phyloP scores from a whole-genome alignment of 2,888 invertebrate species.

The Lycophotia porphyrea region DNA sequence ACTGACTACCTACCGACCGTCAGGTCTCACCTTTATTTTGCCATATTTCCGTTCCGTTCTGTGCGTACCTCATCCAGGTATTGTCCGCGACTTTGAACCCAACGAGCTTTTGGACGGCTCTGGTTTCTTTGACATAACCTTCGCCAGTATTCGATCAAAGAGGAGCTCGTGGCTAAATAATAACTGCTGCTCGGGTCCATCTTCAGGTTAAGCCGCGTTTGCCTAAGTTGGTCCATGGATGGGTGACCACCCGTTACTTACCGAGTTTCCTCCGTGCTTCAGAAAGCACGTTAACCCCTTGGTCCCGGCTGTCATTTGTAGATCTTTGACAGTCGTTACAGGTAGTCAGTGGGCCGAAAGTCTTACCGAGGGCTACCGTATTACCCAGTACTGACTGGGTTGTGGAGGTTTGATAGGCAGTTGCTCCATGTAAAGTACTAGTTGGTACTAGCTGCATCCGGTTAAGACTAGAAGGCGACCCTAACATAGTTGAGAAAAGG shows the following conservation, averaged over 20 bases:
- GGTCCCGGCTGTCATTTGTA: not conserved
- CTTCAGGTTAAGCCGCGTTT: not conserved
- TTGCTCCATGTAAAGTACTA: not conserved
- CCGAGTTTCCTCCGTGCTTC: not conserved
- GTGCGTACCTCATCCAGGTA: no score
- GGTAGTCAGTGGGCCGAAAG: not conserved
- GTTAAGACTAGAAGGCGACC: not conserved
- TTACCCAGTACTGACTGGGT: not conserved
- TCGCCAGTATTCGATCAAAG: no score
- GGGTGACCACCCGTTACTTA: not conserved
- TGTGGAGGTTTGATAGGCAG: not conserved
- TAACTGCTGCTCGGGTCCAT: not conserved
- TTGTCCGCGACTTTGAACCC: no score
- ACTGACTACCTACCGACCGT: no score
- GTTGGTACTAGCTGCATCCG: not conserved
- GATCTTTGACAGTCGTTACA: not conserved
- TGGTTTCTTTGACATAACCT: no score
- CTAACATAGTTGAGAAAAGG: not conserved
- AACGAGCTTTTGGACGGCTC: no score
- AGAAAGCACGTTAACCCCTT: not conserved
- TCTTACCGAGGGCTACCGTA: not conserved
- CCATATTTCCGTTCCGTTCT: no score
- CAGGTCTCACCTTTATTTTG: no score
- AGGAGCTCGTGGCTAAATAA: not conserved
- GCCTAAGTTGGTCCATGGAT: not conserved